Conservation (phyloP, 2,888 invertebrate species). For the Sminthurides aquaticus region DNA sequence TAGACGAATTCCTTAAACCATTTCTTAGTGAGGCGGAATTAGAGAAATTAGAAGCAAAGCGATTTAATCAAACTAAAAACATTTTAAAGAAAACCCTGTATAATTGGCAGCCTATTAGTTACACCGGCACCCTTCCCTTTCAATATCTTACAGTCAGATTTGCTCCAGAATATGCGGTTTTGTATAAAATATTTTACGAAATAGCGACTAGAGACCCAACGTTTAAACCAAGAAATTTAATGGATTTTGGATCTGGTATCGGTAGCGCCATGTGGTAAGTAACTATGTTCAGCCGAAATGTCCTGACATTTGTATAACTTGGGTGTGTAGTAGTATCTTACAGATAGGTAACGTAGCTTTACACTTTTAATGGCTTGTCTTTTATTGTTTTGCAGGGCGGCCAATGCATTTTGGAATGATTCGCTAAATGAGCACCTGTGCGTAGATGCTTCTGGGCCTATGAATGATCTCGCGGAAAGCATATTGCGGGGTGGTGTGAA, state of each 20-base stretch:
- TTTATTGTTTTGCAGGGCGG: conserved; percentile 59
- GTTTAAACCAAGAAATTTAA: conserved; percentile 67
- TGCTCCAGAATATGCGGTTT: conserved; percentile 66
- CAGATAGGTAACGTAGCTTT: too few species aligned
- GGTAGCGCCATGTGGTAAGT: conserved; percentile 72
- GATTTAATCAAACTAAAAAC: conserved; percentile 54
- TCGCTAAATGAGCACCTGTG: conserved; percentile 72
- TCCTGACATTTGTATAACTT: background rate
- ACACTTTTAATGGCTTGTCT: too few species aligned
- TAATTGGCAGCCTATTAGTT: conserved; percentile 67
- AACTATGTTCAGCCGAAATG: too few species aligned
- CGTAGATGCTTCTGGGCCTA: conserved; percentile 70
- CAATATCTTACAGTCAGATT: conserved; percentile 66
- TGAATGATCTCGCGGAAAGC: conserved; percentile 72
- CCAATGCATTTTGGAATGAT: conserved; percentile 62
- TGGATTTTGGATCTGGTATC: conserved; percentile 88
- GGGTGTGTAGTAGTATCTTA: background rate
- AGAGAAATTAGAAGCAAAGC: conserved; percentile 49
- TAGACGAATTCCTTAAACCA: conserved; percentile 39
- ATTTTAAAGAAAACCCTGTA: conserved; percentile 58
- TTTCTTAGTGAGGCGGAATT: conserved; percentile 38
- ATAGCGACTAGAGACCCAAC: conserved; percentile 57
- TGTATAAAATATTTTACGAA: conserved; percentile 65
- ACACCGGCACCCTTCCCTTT: conserved; percentile 57
- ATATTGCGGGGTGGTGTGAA: conserved; percentile 62